Conservation (phyloP, 2,888 invertebrate species). For the Antitype chi region DNA sequence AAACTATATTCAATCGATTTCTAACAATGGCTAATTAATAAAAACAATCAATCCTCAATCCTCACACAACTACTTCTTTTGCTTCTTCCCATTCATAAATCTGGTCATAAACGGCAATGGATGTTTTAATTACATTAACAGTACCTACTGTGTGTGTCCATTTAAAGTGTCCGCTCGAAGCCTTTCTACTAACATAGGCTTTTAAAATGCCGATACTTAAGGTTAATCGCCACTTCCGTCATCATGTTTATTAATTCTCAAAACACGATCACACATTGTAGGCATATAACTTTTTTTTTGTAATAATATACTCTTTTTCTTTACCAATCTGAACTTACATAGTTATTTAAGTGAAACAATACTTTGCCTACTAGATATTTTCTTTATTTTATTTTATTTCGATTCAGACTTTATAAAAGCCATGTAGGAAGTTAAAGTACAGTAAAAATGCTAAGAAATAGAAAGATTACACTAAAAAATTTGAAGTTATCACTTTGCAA, state of each 20-base stretch:
- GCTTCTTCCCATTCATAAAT: not conserved
- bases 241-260: not conserved
- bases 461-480: not conserved
- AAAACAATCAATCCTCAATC: not conserved
- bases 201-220: not conserved
- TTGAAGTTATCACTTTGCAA: not conserved
- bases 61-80: not conserved
- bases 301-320: not conserved
- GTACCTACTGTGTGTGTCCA: not conserved
- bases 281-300: not conserved
- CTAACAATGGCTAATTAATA: constrained; percentile 31
- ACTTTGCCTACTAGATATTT: not conserved
- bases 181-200: not conserved
- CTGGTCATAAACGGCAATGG: too few relatives aligned
- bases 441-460: not conserved
- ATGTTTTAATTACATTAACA: not conserved
- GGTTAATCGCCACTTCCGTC: not conserved
- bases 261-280: not conserved
- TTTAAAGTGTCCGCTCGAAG: too few relatives aligned
- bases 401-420: not conserved
- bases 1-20: constrained; percentile 17
- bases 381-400: not conserved
- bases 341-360: not conserved
- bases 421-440: not conserved
- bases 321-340: not conserved